Base-by-base conservation (phyloP, 2,797 vertebrate species). In the Neosilurus mollespiculum region DNA sequence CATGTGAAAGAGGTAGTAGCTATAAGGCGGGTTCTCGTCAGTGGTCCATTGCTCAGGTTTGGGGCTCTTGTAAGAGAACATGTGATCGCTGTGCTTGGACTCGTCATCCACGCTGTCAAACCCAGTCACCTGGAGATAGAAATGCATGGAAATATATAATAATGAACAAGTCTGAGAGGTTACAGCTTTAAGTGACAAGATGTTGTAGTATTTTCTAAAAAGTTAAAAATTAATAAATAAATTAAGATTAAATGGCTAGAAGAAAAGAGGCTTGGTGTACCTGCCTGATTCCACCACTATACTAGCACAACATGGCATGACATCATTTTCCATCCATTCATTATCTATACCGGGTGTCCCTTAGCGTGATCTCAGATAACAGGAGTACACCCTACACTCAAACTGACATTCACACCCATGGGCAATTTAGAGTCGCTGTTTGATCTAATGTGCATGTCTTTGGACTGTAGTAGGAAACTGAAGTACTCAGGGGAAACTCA, bases 1-100 rank as follows among this genome's bases (percentile, higher is more conserved):
- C 98, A 99, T 99, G 82, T 98, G 96, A 91, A 98, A 99, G 87
- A 99, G 92, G 91, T 99, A 99, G 91, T 99, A 99, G 84, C 96
- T 98, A 85, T 99, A 99, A 0, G 97, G 97, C 0, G 98, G 97
- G 92, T 99, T 99, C 80, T 96, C 95, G 9, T 96, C 95, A 0
- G 91, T 92, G 76, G 93, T 97, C 98, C 98, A 99, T n/a, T 91
- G 89, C 83, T 97, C 97, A 10, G 98, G 98, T 88, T 93, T 96
- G 53, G 97, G 97, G 89, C 97, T 99, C 85, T 96, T 98, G 87
- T 96, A 95, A 6, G 97, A 97, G 93, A 99, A 99, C 95, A 99
- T 95, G 88, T 99, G 97, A 90, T 98, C 96, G 0, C 96, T 98
- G 78, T 99, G 97, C 90, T 98, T 98, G 89, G 97, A 98, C 88